Evolutionary conservation across 2,888 invertebrate genomes (phyloP).

Genomic region (Dasysyrphus tricinctus): DNA sequence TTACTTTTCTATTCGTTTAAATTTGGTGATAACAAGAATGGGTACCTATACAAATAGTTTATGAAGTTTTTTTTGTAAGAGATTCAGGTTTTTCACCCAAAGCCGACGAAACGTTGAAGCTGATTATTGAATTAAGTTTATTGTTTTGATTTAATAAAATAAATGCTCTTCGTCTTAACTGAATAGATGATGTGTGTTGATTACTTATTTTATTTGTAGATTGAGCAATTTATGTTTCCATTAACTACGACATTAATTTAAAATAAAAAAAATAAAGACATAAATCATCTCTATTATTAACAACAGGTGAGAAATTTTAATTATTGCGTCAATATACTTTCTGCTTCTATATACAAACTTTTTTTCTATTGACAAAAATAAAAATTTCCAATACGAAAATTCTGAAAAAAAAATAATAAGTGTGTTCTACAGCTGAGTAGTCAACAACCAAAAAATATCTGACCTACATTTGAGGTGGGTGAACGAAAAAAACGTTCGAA

Average conservation of each 20-base stretch:
- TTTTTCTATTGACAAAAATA: constrained; percentile 31
- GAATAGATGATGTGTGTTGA: too few relatives aligned
- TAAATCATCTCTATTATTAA: constrained; percentile 8
- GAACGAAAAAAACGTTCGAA: constrained; percentile 40
- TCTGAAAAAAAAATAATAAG: constrained; percentile 33
- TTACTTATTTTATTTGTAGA: too few relatives aligned
- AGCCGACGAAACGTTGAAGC: too few relatives aligned
- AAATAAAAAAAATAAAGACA: neutral
- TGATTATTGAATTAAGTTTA: too few relatives aligned
- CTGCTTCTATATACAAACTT: neutral
- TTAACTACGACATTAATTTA: neutral
- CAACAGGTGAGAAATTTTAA: constrained; percentile 27
- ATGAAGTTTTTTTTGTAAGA: too few relatives aligned
- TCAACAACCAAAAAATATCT: constrained; percentile 63
- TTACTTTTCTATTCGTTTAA: too few relatives aligned
- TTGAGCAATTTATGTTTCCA: too few relatives aligned
- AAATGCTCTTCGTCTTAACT: too few relatives aligned
- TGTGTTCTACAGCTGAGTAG: constrained; percentile 61
- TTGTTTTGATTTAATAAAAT: too few relatives aligned
- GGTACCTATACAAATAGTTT: too few relatives aligned
- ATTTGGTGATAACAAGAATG: too few relatives aligned
- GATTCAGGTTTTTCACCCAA: too few relatives aligned
- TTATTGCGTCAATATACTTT: constrained; percentile 41
- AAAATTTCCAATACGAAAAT: constrained; percentile 20
- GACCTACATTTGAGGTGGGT: constrained; percentile 69